Conservation (phyloP, 2,888 invertebrate species). For the Agriopis marginaria region DNA sequence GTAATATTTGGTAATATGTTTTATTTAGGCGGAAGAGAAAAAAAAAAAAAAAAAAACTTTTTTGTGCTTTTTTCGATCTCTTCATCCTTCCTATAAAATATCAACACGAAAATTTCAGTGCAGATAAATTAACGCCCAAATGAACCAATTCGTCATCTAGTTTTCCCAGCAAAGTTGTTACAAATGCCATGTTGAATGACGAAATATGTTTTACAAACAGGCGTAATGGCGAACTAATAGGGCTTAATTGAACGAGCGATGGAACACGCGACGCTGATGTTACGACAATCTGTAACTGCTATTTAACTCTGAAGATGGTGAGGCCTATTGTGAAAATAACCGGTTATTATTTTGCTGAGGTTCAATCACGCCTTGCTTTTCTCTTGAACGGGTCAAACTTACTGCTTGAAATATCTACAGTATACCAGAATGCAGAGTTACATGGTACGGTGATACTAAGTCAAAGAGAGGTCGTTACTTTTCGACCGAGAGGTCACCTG, state of each 20-base stretch:
- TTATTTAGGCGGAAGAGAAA: no score
- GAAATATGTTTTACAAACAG: slow-evolving; percentile 50
- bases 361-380: slow-evolving; percentile 15
- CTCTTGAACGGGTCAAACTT: no score
- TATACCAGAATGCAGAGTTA: no score
- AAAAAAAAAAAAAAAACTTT: no score
- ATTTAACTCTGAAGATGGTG: slow-evolving; percentile 35
- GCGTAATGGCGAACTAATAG: slow-evolving; percentile 52
- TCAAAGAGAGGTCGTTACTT: no score
- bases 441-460: no score
- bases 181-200: slow-evolving; percentile 26
- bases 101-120: not conserved
- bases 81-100: not conserved
- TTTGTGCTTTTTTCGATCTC: no score
- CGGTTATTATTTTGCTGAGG: slow-evolving; percentile 17
- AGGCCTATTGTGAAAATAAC: slow-evolving; percentile 30
- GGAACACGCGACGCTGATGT: slow-evolving; percentile 45
- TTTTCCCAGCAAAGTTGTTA: slow-evolving; percentile 21
- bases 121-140: slow-evolving; percentile 7
- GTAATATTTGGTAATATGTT: no score
- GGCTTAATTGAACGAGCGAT: slow-evolving; percentile 58
- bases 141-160: slow-evolving; percentile 17
- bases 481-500: no score
- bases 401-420: no score
- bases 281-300: slow-evolving; percentile 21